Evolutionary conservation across 2,888 invertebrate species (phyloP).

Genomic region (Clusia tigrina): DNA sequence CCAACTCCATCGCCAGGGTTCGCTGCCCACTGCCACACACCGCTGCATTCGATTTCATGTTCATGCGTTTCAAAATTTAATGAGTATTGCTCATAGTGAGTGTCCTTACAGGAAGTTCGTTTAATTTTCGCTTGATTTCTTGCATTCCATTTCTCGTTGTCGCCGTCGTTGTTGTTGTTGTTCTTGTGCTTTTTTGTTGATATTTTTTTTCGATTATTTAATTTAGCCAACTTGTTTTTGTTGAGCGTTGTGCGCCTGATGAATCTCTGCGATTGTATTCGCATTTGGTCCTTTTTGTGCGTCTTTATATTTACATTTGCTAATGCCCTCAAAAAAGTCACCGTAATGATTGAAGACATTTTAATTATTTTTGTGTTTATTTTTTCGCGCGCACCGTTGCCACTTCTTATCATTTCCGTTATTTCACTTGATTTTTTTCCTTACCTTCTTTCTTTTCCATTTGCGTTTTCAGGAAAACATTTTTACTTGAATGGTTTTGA

Average conservation of each 20-base stretch:
- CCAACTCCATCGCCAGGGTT: no score
- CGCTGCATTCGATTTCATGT: not conserved
- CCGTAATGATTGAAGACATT: constrained; percentile 58
- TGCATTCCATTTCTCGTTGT: constrained; percentile 8
- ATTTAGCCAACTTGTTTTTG: constrained; percentile 11
- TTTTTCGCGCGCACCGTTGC: not conserved
- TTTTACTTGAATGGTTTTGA: constrained; percentile 30
- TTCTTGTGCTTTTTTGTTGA: not conserved
- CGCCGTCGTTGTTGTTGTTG: not conserved
- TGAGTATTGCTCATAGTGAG: not conserved
- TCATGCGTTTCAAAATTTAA: constrained; percentile 9
- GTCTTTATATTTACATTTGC: not conserved
- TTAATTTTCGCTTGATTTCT: constrained; percentile 24
- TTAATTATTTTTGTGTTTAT: constrained; percentile 46
- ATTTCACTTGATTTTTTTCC: constrained; percentile 35
- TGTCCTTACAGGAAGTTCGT: constrained; percentile 11
- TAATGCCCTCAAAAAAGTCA: not conserved
- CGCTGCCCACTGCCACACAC: not conserved
- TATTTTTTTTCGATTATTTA: constrained; percentile 11
- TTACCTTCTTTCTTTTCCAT: constrained; percentile 16
- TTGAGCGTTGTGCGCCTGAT: not conserved
- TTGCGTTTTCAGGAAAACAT: constrained; percentile 11
- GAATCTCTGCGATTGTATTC: constrained; percentile 2
- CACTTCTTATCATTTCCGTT: constrained; percentile 55
- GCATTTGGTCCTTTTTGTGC: constrained; percentile 2